A percentile compares a stretch with the other conserved stretches of the same genome.
Conservation (phyloP, 2,113 vertebrate genomes). For the Cynocephalus volans region DNA sequence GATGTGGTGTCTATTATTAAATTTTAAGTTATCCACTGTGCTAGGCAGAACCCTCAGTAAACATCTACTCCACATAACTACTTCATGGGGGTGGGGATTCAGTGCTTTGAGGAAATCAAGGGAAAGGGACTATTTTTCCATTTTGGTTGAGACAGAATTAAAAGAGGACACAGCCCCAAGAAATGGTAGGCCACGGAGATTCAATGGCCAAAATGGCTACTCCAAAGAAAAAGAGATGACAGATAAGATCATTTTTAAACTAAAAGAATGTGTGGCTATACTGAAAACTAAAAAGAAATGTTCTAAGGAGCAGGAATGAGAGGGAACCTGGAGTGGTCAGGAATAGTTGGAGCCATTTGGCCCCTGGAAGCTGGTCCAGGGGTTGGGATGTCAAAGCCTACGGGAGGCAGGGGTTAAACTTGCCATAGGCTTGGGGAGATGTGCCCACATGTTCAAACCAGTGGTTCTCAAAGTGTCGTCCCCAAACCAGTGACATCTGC, state of each 20-base stretch:
- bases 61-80: background rate
- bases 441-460: background rate
- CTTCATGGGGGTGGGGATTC: background rate
- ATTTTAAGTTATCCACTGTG: background rate
- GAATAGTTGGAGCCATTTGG: background rate
- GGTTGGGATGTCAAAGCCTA: too few relatives aligned
- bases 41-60: background rate
- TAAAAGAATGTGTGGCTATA: background rate
- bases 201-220: background rate
- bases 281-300: background rate
- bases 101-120: background rate
- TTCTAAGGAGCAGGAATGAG: background rate
- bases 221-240: background rate
- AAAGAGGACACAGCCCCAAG: background rate
- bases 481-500: background rate
- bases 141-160: background rate
- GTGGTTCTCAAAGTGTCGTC: background rate
- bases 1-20: background rate
- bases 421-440: background rate
- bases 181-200: background rate
- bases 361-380: background rate
- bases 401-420: background rate
- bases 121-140: background rate
- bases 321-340: background rate
- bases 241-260: background rate